phyloP scores from a whole-genome alignment of 1,140 invertebrate species.

The Ylistrum balloti region DNA sequence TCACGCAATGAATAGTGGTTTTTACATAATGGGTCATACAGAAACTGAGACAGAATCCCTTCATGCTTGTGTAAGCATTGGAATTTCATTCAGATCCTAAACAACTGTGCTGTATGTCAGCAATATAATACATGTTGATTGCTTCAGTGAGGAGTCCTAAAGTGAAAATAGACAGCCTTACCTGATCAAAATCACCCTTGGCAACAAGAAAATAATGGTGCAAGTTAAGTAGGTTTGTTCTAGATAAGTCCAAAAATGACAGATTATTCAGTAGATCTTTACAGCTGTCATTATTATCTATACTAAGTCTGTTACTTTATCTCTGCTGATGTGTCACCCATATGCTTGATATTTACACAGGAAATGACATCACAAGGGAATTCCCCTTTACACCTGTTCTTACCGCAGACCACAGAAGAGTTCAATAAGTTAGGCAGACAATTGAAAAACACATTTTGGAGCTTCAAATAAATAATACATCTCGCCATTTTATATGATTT shows the following conservation, averaged over 20 bases:
- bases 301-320: neutral
- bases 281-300: neutral
- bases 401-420: neutral
- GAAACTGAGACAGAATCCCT: neutral
- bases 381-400: slow-evolving; percentile 42
- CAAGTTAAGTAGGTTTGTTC: neutral
- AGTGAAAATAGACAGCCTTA: slow-evolving; percentile 22
- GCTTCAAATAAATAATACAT: too few relatives aligned
- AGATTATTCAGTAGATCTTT: neutral
- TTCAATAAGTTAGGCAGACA: neutral
- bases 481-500: too few relatives aligned
- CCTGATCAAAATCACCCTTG: neutral
- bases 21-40: neutral
- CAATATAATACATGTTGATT: neutral
- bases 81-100: neutral
- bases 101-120: neutral
- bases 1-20: neutral
- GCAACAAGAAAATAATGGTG: neutral
- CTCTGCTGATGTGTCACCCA: slow-evolving; percentile 60
- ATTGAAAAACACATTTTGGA: too few relatives aligned
- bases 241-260: neutral
- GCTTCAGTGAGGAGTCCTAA: neutral
- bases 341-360: slow-evolving; percentile 49
- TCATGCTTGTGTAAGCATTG: slow-evolving; percentile 20
- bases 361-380: slow-evolving; percentile 58